Evolutionary conservation across 1,140 invertebrate species (phyloP).

Genomic region (Bombus terrestris): DNA sequence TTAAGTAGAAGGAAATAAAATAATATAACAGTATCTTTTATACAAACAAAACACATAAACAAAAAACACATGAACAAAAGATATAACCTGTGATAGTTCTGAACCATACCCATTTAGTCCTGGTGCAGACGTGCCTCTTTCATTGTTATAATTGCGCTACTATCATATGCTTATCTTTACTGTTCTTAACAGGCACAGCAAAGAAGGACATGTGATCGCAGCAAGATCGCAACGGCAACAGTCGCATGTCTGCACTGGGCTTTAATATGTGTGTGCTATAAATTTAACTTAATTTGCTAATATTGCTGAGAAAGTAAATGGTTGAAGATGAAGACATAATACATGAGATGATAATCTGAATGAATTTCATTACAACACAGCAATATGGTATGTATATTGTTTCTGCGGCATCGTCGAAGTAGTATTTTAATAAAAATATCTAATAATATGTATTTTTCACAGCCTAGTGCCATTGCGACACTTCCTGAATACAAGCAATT

Average conservation of each 20-base stretch:
- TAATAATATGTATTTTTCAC: slow-evolving; percentile 34
- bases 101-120: slow-evolving; percentile 13
- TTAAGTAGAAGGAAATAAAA: slow-evolving; percentile 3
- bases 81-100: slow-evolving; percentile 10
- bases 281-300: slow-evolving; percentile 5
- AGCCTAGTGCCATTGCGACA: slow-evolving; percentile 49
- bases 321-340: slow-evolving; percentile 3
- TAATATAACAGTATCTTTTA: background rate
- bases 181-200: too few relatives aligned
- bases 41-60: slow-evolving; percentile 22
- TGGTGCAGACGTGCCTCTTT: too few relatives aligned
- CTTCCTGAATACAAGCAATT: slow-evolving; percentile 70
- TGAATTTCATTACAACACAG: slow-evolving; percentile 12
- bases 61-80: background rate
- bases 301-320: slow-evolving; percentile 37
- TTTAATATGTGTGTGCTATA: background rate
- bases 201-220: too few relatives aligned
- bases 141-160: too few relatives aligned
- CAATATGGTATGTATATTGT: background rate
- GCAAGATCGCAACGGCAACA: too few relatives aligned
- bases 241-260: too few relatives aligned
- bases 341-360: background rate
- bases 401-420: slow-evolving; percentile 8
- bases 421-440: slow-evolving; percentile 34
- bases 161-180: too few relatives aligned